Conservation (phyloP, 2,797 vertebrate genomes). For the Yasuhikotakia modesta region DNA sequence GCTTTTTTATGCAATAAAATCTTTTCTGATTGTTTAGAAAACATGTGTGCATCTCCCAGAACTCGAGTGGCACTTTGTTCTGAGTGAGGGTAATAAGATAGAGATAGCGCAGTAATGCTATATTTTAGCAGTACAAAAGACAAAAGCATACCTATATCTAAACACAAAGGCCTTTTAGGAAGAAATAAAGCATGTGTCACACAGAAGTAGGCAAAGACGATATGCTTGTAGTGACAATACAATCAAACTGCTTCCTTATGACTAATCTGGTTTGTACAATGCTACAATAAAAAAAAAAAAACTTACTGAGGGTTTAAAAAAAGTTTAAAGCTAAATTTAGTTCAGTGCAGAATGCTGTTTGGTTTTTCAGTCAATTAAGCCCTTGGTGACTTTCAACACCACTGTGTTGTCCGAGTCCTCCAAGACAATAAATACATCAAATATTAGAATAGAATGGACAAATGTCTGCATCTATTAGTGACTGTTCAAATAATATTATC, state of each 20-base stretch:
- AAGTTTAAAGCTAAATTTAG: conserved; percentile 8
- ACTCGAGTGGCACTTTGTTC: conserved; percentile 59
- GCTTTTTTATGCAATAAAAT: conserved; percentile 12
- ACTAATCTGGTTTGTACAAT: conserved; percentile 65
- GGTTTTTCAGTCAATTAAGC: not conserved
- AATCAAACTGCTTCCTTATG: conserved; percentile 65
- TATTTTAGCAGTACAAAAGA: conserved; percentile 57
- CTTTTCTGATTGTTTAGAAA: conserved; percentile 33
- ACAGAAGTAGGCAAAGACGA: conserved; percentile 64
- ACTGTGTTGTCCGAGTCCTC: not conserved
- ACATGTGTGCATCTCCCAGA: conserved; percentile 42
- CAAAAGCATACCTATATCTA: conserved; percentile 67
- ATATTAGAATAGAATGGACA: conserved; percentile 48
- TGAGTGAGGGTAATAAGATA: conserved; percentile 54
- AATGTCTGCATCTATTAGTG: conserved; percentile 14
- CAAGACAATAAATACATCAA: conserved; percentile 9
- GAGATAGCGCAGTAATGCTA: conserved; percentile 1
- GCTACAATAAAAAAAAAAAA: not conserved
- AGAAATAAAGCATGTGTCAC: conserved; percentile 67
- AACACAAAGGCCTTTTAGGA: conserved; percentile 64
- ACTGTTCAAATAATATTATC: conserved; percentile 47
- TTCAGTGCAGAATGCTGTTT: not conserved
- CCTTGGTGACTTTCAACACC: not conserved
- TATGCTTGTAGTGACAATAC: conserved; percentile 69
- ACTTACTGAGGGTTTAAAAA: conserved; percentile 9